Evolutionary conservation across 2,888 invertebrate species (phyloP).

Genomic region (Ptychoptera contaminata): DNA sequence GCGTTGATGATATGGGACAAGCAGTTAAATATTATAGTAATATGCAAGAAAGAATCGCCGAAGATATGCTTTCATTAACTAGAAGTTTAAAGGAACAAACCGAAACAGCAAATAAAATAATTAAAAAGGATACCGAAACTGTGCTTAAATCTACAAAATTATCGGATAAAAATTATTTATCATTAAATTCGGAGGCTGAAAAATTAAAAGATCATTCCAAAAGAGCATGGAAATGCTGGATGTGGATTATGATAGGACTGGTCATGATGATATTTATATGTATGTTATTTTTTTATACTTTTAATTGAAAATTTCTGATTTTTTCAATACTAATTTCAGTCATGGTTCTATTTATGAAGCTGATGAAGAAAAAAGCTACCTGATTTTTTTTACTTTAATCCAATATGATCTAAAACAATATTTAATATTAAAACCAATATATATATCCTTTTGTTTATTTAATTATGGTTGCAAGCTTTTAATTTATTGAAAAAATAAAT

Average conservation of each 20-base stretch:
- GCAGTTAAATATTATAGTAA: slow-evolving; percentile 74
- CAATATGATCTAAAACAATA: too few relatives aligned
- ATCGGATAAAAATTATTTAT: slow-evolving; percentile 62
- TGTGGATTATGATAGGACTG: slow-evolving; percentile 78
- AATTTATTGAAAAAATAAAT: too few relatives aligned
- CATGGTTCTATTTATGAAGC: too few relatives aligned
- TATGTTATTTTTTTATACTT: slow-evolving; percentile 32
- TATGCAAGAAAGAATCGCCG: slow-evolving; percentile 82
- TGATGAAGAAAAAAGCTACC: too few relatives aligned
- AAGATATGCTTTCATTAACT: slow-evolving; percentile 83
- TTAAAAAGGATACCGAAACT: slow-evolving; percentile 68
- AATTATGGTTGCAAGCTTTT: too few relatives aligned
- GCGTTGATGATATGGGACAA: slow-evolving; percentile 60
- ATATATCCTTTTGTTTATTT: too few relatives aligned
- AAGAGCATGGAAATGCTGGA: slow-evolving; percentile 86
- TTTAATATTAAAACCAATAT: too few relatives aligned
- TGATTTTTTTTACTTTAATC: too few relatives aligned
- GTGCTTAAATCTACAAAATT: slow-evolving; percentile 60
- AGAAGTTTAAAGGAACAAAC: slow-evolving; percentile 82
- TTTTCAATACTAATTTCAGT: too few relatives aligned
- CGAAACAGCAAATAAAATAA: slow-evolving; percentile 73
- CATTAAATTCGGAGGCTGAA: slow-evolving; percentile 64
- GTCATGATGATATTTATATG: slow-evolving; percentile 80
- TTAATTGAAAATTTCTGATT: too few relatives aligned
- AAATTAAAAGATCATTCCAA: slow-evolving; percentile 71